Percentiles rank a stretch among this genome's conserved stretches.
phyloP scores from a whole-genome alignment of 2,888 invertebrate species.

The Anoplius nigerrimus region DNA sequence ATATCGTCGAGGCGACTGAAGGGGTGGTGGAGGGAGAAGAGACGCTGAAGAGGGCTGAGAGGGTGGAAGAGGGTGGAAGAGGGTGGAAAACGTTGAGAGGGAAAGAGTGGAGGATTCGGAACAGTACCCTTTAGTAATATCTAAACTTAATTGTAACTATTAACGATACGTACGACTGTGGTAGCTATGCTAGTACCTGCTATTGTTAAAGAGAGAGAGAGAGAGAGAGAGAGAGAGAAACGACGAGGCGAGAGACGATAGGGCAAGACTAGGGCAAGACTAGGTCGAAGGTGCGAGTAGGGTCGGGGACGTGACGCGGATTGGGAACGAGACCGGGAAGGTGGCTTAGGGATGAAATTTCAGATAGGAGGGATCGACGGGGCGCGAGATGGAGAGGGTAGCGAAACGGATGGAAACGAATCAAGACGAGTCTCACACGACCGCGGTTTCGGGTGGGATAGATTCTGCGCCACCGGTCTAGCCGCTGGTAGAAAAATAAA shows the following conservation, averaged over 20 bases:
- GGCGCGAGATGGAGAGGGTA: conserved; percentile 16
- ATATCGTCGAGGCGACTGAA: conserved; percentile 9
- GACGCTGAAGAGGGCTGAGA: conserved; percentile 11
- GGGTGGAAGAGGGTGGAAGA: conserved; percentile 15
- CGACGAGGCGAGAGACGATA: conserved; percentile 10
- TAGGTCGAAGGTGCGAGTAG: conserved; percentile 26
- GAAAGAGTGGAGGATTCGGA: conserved; percentile 18
- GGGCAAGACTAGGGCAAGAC: conserved; percentile 18
- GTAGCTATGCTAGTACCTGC: conserved; percentile 77
- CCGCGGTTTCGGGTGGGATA: neutral
- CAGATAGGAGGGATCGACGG: neutral
- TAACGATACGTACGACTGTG: conserved; percentile 76
- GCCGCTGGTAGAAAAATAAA: too few species aligned
- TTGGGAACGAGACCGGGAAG: conserved; percentile 9
- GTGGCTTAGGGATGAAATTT: neutral
- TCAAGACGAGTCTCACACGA: conserved; percentile 1
- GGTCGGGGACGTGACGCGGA: neutral
- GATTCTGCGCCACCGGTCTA: neutral
- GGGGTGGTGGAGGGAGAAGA: conserved; percentile 25
- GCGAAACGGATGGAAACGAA: neutral
- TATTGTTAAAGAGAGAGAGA: conserved; percentile 69
- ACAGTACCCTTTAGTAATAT: conserved; percentile 67
- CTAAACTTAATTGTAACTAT: conserved; percentile 72
- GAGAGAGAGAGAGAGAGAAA: conserved; percentile 38
- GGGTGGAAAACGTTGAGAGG: conserved; percentile 23